Evolutionary conservation across 2,888 invertebrate genomes (phyloP), one percentile per base, ranked within the genome.

Genomic region (Mechanitis messenoides): DNA sequence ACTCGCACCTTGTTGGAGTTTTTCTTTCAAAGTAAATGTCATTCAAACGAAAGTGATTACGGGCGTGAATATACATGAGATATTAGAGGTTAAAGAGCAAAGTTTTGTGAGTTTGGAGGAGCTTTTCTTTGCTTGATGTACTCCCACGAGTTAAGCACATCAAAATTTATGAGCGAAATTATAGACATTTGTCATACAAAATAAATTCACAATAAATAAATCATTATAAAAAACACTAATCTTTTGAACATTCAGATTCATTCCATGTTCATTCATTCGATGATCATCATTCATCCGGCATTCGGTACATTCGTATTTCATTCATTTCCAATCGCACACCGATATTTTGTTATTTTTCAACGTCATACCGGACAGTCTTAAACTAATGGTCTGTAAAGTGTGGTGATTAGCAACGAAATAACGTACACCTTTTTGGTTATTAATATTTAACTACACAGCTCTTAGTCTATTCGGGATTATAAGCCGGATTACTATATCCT

Each of bases 341-440:
- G 56, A 53, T 42, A 56, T 63, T 47, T 61, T 45, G 55, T 45
- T 59, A 63, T 63, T 66, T 66, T 66, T 66, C 63, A 63, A 58
- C 55, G 66, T 66, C 66, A 59, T 3, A 33, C 7, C 53, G 12
- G 45, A 56, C 42, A 55, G 56, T 62, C 62, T 62, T 62, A 42
- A 54, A n/a, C 62, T 59, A 62, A 62, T 62, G 62, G 47, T 45
- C 46, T 56, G 62, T 59, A 62, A 62, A 58, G 45, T 20, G 45
- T 1, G 56, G 20, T 59, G 59, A 59, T 59, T 59, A 46, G 46
- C 12, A 31, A 59, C 53, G 54, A 47, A n/a, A 7, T 9, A 31
- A 31, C 7, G 9, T 50, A 20, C 28, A 20, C 28, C 50, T 3
- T 50, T 31, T 50, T 9, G 31, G 28, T 50, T 31, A 31, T 31